Evolutionary conservation across 2,797 vertebrate species (phyloP).

Genomic region (Lutjanus argentimaculatus): DNA sequence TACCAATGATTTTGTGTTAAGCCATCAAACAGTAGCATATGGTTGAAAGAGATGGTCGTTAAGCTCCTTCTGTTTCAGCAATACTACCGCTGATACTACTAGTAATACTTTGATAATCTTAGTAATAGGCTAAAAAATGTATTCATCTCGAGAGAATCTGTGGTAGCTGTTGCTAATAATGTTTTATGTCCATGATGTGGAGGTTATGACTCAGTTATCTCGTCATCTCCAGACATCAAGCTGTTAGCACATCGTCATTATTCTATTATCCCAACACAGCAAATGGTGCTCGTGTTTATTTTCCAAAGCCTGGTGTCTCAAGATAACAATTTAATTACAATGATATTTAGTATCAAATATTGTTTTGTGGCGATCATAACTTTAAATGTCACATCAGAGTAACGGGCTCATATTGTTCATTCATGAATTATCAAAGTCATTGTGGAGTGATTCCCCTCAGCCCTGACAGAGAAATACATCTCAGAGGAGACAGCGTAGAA

Average conservation of each 20-base stretch:
- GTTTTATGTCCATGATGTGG: slow-evolving; percentile 29
- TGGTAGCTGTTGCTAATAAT: neutral
- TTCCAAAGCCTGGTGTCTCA: slow-evolving; percentile 2
- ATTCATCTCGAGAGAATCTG: slow-evolving; percentile 14
- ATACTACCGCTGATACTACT: neutral
- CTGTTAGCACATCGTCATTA: slow-evolving; percentile 24
- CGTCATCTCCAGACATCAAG: slow-evolving; percentile 34
- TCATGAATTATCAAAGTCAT: neutral
- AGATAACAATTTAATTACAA: slow-evolving; percentile 3
- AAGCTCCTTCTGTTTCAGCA: slow-evolving; percentile 41
- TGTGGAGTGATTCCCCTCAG: neutral
- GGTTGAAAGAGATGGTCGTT: slow-evolving; percentile 23
- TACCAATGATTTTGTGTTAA: slow-evolving; percentile 33
- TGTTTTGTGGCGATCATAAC: slow-evolving; percentile 4
- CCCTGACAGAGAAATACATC: neutral
- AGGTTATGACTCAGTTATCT: slow-evolving; percentile 28
- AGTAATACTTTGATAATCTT: neutral
- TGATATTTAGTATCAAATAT: neutral
- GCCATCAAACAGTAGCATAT: slow-evolving; percentile 55
- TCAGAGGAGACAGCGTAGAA: neutral
- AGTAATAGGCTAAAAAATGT: neutral
- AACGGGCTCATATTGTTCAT: neutral
- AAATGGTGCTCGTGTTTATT: slow-evolving; percentile 24
- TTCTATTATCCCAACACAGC: slow-evolving; percentile 21
- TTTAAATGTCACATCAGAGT: slow-evolving; percentile 4